Percentiles rank a stretch among this genome's conserved stretches.
Conservation (phyloP, 2,113 vertebrate genomes). For the Clupea harengus region DNA sequence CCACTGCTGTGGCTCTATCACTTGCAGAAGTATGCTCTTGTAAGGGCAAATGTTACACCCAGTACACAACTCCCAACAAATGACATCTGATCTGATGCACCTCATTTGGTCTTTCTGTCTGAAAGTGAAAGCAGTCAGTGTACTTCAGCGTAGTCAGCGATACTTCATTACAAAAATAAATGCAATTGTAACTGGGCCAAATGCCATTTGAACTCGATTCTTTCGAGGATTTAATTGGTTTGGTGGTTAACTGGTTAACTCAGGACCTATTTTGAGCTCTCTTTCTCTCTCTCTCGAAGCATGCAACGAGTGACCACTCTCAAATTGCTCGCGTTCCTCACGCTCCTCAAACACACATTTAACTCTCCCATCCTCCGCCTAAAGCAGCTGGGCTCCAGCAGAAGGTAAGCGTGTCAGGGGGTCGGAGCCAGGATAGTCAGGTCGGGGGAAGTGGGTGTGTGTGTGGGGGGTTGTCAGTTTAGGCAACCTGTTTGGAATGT, state of each 20-base stretch:
- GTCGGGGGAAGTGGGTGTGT: background rate
- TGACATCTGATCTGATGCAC: background rate
- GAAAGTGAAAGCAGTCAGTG: background rate
- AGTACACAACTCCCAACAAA: background rate
- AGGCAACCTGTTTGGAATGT: background rate
- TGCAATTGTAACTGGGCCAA: background rate
- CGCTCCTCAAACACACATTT: background rate
- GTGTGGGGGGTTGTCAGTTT: background rate
- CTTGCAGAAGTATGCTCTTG: background rate
- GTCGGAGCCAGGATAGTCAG: background rate
- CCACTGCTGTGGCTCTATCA: background rate
- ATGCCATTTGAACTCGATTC: background rate
- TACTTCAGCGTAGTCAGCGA: background rate
- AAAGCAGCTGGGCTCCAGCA: background rate
- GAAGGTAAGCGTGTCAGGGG: background rate
- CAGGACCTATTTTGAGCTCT: background rate
- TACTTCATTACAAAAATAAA: background rate
- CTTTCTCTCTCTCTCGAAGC: background rate
- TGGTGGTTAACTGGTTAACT: background rate
- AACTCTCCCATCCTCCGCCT: background rate
- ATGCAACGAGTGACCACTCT: background rate
- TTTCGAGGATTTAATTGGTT: background rate
- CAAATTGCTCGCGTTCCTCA: background rate
- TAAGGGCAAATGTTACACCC: too few relatives aligned
- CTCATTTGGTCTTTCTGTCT: background rate